Conservation (phyloP, 2,113 vertebrate species). For the Heterocephalus glaber region DNA sequence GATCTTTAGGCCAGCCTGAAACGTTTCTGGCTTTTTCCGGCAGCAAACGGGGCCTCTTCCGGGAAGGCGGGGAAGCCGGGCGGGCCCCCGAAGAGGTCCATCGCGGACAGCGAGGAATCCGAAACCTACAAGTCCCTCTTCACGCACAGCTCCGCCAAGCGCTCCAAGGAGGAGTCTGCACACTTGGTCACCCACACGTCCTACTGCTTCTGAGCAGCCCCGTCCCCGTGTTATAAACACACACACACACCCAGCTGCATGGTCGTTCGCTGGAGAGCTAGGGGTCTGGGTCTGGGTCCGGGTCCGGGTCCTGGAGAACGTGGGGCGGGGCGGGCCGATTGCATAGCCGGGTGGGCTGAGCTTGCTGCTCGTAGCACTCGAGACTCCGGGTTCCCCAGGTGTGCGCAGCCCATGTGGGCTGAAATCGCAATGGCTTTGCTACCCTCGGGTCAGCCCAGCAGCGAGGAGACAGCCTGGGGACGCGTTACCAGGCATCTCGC, state of each 20-base stretch:
- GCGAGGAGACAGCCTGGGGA: neutral
- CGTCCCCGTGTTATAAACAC: too few relatives aligned
- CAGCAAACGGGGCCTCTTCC: conserved; percentile 80
- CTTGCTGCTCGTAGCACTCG: too few relatives aligned
- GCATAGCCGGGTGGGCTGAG: too few relatives aligned
- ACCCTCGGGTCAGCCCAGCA: neutral
- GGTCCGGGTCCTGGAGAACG: fast-evolving
- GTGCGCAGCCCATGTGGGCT: neutral
- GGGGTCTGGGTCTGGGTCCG: too few relatives aligned
- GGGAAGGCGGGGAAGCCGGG: conserved; percentile 79
- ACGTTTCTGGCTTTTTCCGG: neutral
- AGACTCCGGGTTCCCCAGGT: neutral
- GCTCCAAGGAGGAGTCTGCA: conserved; percentile 95
- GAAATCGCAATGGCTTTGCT: neutral
- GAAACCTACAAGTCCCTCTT: conserved; percentile 98
- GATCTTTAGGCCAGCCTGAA: neutral
- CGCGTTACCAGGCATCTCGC: too few relatives aligned
- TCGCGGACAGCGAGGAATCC: conserved; percentile 88
- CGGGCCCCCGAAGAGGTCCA: conserved; percentile 87
- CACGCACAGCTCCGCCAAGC: conserved; percentile 98
- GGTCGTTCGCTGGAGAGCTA: too few relatives aligned
- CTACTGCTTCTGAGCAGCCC: conserved; percentile 92
- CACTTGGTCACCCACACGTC: conserved; percentile 99
- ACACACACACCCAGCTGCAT: too few relatives aligned
- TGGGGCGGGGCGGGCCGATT: too few relatives aligned